Percentiles rank a stretch among this genome's conserved stretches.
Evolutionary conservation across 2,888 invertebrate species (phyloP).

Genomic region (Cephalotes varians): DNA sequence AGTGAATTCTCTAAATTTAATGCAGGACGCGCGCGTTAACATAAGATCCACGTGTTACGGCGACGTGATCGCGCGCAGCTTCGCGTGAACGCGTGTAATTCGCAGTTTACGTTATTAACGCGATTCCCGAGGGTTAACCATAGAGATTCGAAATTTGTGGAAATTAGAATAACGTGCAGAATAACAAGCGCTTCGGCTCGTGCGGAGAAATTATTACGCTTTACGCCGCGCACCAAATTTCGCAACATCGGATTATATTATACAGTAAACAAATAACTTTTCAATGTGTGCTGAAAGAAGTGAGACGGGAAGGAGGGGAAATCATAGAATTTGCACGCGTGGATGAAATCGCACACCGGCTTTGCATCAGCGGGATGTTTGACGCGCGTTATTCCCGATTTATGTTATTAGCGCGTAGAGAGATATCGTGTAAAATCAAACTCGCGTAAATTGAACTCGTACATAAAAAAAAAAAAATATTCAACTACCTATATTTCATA

Average conservation of each 20-base stretch:
- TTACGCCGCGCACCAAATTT: not conserved
- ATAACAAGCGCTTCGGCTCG: not conserved
- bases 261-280: slow-evolving; percentile 41
- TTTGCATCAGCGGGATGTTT: slow-evolving; percentile 18
- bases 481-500: slow-evolving; percentile 16
- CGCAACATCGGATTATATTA: slow-evolving; percentile 33
- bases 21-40: not conserved
- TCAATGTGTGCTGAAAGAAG: not conserved
- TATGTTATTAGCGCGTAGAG: slow-evolving; percentile 35
- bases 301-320: not conserved
- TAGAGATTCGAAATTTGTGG: not conserved
- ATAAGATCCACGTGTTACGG: slow-evolving; percentile 30
- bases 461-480: not conserved
- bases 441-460: slow-evolving; percentile 30
- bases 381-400: slow-evolving; percentile 49
- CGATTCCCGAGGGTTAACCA: not conserved
- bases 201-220: slow-evolving; percentile 13
- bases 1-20: slow-evolving; percentile 30
- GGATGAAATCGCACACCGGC: slow-evolving; percentile 15
- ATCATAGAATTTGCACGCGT: not conserved
- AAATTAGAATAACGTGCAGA: slow-evolving; percentile 9
- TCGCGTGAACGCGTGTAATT: slow-evolving; percentile 3
- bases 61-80: not conserved
- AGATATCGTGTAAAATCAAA: slow-evolving; percentile 35
- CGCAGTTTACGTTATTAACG: slow-evolving; percentile 23